Evolutionary conservation across 2,113 vertebrate species (phyloP), one percentile per base, ranked within the genome.

Genomic region (Aleadryas rufinucha): DNA sequence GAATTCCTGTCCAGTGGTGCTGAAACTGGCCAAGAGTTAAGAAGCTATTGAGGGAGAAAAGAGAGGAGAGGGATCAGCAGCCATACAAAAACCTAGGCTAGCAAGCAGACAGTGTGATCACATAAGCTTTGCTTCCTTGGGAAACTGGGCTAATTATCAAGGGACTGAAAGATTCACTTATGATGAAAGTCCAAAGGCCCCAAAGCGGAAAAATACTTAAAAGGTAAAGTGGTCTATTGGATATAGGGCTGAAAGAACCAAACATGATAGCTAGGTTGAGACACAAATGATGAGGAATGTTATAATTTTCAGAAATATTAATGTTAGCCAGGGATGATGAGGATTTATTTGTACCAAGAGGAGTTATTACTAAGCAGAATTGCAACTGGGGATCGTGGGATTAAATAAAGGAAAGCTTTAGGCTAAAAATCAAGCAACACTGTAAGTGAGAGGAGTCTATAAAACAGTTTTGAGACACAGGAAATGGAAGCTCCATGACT

Each of bases 271-370:
- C 79, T 78, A 74, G 77, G 56, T 31, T 81, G 47, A 84, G 93
- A 95, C 88, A 93, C 59, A 96, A 95, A 90, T 86, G 89, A 90
- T 94, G 90, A 96, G 23, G 54, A 95, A 97, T 93, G 90, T 70
- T 85, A 44, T 88, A 90, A 92, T 95, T 89, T 75, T 90, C 94
- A 80, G 92, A 95, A 92, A 95, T 95, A 94, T 92, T 92, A 93
- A 95, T 92, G 93, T 87, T 92, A 84, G 80, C 66, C 94, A 84
- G 59, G 86, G 59, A 88, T 81, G 60, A 95, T 92, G 76, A 90
- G 79, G 88, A 97, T 94, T 93, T 96, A 97, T 97, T 77, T 93
- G 90, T 77, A 95, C 75, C 88, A 95, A 76, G 90, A 93, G 85
- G 59, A 92, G 44, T 53, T 89, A 87, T 90, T 93, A 89, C 65